Percentiles rank a stretch among this genome's conserved stretches.
Evolutionary conservation across 2,797 vertebrate species (phyloP).

Genomic region (Eremophila alpestris): DNA sequence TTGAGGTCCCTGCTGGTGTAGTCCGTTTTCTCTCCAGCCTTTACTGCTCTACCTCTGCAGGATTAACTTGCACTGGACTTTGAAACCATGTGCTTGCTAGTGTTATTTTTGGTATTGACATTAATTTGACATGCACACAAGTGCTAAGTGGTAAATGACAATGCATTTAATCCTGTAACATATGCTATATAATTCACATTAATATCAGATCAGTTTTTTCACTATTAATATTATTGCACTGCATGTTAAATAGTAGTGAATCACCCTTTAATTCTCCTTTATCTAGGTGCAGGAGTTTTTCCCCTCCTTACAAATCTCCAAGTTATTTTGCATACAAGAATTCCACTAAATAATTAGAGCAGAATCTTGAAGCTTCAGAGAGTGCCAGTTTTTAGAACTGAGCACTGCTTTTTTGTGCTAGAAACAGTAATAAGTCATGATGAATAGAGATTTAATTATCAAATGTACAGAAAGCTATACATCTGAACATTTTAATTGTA

Average conservation of each 20-base stretch:
- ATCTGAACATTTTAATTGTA: background rate
- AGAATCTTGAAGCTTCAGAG: background rate
- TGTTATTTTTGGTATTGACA: background rate
- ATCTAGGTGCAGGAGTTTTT: background rate
- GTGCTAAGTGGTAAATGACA: constrained; percentile 11
- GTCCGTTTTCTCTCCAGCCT: background rate
- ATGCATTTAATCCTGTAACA: constrained; percentile 5
- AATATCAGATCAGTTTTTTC: background rate
- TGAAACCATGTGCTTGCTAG: constrained; percentile 22
- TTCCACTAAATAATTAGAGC: background rate
- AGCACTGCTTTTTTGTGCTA: background rate
- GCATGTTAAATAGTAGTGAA: background rate
- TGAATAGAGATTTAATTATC: background rate
- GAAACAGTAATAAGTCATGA: background rate
- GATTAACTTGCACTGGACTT: background rate
- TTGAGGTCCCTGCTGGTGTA: background rate
- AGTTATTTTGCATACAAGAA: background rate
- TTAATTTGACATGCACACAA: background rate
- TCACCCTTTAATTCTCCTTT: background rate
- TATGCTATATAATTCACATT: background rate
- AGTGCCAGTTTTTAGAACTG: background rate
- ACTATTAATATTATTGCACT: background rate
- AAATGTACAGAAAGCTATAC: background rate
- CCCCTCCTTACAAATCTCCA: background rate
- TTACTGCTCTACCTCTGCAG: background rate